Evolutionary conservation across 2,888 invertebrate species (phyloP).

Genomic region (Steinernema hermaphroditum): DNA sequence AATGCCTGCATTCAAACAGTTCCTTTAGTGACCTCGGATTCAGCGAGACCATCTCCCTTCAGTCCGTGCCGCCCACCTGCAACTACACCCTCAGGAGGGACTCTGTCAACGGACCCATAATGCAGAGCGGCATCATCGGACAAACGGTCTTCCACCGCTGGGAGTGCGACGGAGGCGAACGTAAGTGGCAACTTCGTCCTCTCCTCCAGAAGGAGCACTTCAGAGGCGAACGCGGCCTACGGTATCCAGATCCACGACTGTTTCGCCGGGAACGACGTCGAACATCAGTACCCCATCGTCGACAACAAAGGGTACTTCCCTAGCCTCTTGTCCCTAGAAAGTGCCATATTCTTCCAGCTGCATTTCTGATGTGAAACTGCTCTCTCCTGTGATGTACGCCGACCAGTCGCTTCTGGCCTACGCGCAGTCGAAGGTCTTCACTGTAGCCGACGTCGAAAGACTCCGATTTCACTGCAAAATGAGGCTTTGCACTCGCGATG

Average conservation of each 20-base stretch:
- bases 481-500: slow-evolving; percentile 59
- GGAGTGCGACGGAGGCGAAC: slow-evolving; percentile 61
- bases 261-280: slow-evolving; percentile 56
- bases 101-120: slow-evolving; percentile 54
- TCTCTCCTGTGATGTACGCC: slow-evolving; percentile 56
- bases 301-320: slow-evolving; percentile 47
- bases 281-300: slow-evolving; percentile 51
- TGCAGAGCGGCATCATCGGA: slow-evolving; percentile 56
- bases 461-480: slow-evolving; percentile 52
- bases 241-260: slow-evolving; percentile 61
- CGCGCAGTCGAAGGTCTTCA: slow-evolving; percentile 56
- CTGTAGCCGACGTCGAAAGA: slow-evolving; percentile 54
- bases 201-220: slow-evolving; percentile 18
- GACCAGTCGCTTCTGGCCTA: slow-evolving; percentile 58
- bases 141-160: slow-evolving; percentile 63
- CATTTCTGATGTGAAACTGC: slow-evolving; percentile 52
- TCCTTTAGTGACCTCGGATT: slow-evolving; percentile 12
- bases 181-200: slow-evolving; percentile 11
- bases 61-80: slow-evolving; percentile 59
- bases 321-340: not conserved
- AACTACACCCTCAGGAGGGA: slow-evolving; percentile 58
- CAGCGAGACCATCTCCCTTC: slow-evolving; percentile 55
- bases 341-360: slow-evolving; percentile 43
- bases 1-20: not conserved
- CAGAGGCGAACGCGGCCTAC: slow-evolving; percentile 55